A percentile compares a stretch with the other conserved stretches of the same genome.
These are phyloP conservation scores for Boloria euphrosyne DNA, from an alignment of 2,888 invertebrate genomes.

Conservation along the genomic window DNA sequence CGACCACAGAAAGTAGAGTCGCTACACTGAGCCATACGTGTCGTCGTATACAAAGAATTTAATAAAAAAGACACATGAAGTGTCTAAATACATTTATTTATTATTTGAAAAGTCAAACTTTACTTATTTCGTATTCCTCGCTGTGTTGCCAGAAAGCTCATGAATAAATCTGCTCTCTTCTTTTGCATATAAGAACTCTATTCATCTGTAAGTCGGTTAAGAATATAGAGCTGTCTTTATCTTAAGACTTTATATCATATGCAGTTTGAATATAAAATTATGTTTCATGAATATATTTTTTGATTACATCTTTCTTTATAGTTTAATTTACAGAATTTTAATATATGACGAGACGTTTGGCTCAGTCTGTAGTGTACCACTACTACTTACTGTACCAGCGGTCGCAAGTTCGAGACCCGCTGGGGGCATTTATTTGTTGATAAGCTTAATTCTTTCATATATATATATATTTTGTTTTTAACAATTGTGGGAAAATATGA, in stretches of 20 bases:
- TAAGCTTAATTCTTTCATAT: no score
- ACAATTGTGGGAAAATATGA: no score
- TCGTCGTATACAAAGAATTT: no score
- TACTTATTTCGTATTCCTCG: slow-evolving; percentile 30
- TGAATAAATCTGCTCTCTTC: slow-evolving; percentile 31
- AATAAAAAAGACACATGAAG: background rate
- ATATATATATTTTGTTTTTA: no score
- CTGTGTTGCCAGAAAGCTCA: slow-evolving; percentile 34
- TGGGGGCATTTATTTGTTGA: no score
- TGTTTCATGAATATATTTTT: slow-evolving; percentile 5
- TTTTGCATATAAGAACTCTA: slow-evolving; percentile 30
- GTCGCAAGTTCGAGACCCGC: no score
- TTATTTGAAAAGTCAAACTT: slow-evolving; percentile 26
- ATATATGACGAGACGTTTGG: no score
- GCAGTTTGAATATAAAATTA: slow-evolving; percentile 14
- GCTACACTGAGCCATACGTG: no score
- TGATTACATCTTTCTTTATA: background rate
- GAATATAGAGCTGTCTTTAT: slow-evolving; percentile 22
- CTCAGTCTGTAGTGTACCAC: no score
- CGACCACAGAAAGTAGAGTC: no score
- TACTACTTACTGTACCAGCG: no score
- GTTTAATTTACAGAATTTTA: background rate
- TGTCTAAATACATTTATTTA: slow-evolving; percentile 20
- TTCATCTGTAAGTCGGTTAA: slow-evolving; percentile 27
- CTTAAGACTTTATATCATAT: slow-evolving; percentile 17